Evolutionary conservation across 2,113 vertebrate species (phyloP), one percentile per base, ranked within the genome.

Genomic region (Rhinoderma darwinii): DNA sequence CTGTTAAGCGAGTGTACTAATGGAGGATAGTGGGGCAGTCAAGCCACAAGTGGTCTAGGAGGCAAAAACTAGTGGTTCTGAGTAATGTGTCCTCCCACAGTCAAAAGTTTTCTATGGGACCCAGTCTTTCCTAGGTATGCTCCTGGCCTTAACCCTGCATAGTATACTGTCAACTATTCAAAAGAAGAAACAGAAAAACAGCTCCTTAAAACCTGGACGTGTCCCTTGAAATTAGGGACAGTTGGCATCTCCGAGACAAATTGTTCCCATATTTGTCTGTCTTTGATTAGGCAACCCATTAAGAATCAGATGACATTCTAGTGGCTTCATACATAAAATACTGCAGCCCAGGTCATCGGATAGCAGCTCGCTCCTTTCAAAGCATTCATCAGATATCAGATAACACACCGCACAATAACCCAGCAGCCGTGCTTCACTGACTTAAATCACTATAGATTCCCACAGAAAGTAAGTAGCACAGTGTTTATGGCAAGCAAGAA

Each of bases 391-490:
- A 82, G 56, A 82, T 82, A 82, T 82, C 79, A 4, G 79, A 66
- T 82, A 66, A 61, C 79, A 61, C 37, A 10, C 37, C 15, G 56
- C 79, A 82, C 56, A 82, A 82, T 82, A 82, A 82, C 56, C 39
- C 47, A 32, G 47, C 82, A 39, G 47, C 70, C 70, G 30, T 5
- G 35, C 70, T 75, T 5, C 50, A 43, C 54, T 61, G 51, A 43
- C 50, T 84, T 84, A 76, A 75, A 74, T 41, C 83, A 43, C 72
- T 76, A 77, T 77, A 77, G 77, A 78, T 85, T 85, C 73, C 84
- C 56, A 43, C 73, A 77, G 39, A 77, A 78, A 85, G 41, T 25
- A 75, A 84, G 70, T 44, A 76, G 73, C 83, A 32, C 22, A 61
- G 70, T 84, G 83, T 84, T 84, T 84, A 75, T 76, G 54, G 51